Evolutionary conservation across 2,888 invertebrate species (phyloP), one percentile per base, ranked within the genome.

Genomic region (Sinopyrophorus schimmeli): DNA sequence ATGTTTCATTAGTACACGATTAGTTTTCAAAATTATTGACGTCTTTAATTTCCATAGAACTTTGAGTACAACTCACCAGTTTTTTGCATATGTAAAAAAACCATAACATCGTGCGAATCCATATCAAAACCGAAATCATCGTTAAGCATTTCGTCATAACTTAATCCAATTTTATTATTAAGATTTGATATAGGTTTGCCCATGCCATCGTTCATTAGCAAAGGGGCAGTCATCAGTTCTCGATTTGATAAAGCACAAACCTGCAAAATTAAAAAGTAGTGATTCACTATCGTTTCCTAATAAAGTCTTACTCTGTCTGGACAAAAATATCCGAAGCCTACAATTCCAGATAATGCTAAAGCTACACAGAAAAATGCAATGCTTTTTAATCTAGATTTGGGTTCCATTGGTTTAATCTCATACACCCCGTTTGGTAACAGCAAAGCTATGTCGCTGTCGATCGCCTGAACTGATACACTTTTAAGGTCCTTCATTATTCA

Each of bases 81-180:
- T 78, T 99, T 99, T 76, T 99, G 99, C 73, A 99, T 97, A 74
- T 99, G 98, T 60, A 99, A 77, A 81, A 99, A 85, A 41, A 99
- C 97, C 81, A 99, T 89, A 44, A 99, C 98, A 77, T 99, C 98
- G 67, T 92, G 89, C 6, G 89, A 90, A 70, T 89, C 87, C 76
- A 92, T 88, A 74, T 92, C 89, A 75, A 92, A 92, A 66, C 87
- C 82, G 73, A 90, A 90, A 75, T 87, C 88, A 69, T 90, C 90
- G 69, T 89, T 89, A 43, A 91, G 78, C 63, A 91, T 86, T 72
- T 90, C 90, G 69, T 91, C 91, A 70, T 91, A 91, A 61, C 90
- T 90, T 52, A 91, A 80, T 51, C 86, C 83, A 30, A 83, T 81
- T 69, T 81, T 82, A 76, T 77, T 67, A 73, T 65, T 69, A 17